Conservation (phyloP, 1,140 invertebrate species). For the Apis mellifera region Amel_HAv3.1 CM009942.2:11281501-11282000, state of each 20-base stretch:
- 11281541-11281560: background rate
- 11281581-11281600: conserved; percentile 61
- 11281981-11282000: conserved; percentile 56
- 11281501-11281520: no score
- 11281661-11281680: conserved; percentile 73
- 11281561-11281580: background rate
- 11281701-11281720: conserved; percentile 5
- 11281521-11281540: no score
- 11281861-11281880: conserved; percentile 25
- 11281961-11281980: conserved; percentile 9
- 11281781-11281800: conserved; percentile 1
- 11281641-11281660: conserved; percentile 79
- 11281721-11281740: background rate
- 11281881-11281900: conserved; percentile 59
- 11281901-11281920: conserved; percentile 41
- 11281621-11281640: conserved; percentile 67
- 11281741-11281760: conserved; percentile 9
- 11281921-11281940: conserved; percentile 27
- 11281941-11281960: conserved; percentile 38
- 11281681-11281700: conserved; percentile 22
- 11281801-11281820: conserved; percentile 43
- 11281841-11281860: conserved; percentile 45
- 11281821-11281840: conserved; percentile 38
- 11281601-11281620: conserved; percentile 60
- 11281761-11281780: conserved; percentile 29